A percentile compares a stretch with the other conserved stretches of the same genome.
Evolutionary conservation across 2,888 invertebrate species (phyloP).

Genomic region (Ceraclea dissimilis): DNA sequence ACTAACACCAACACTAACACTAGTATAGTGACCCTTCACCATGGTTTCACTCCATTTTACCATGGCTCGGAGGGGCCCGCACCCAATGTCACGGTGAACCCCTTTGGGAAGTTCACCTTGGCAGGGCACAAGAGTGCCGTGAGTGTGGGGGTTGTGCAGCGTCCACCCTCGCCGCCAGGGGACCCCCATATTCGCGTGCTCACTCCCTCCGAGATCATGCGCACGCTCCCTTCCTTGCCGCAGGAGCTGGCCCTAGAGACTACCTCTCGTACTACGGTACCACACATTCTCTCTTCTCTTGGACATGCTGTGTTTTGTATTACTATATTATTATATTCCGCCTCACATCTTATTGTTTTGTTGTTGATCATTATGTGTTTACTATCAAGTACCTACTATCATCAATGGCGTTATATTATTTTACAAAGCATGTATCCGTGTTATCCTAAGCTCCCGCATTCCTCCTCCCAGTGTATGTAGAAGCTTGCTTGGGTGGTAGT

Average conservation of each 20-base stretch:
- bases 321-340: neutral
- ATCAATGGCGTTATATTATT: too few relatives aligned
- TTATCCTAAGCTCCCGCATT: neutral
- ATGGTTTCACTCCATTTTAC: slow-evolving; percentile 23
- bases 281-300: slow-evolving; percentile 8
- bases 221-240: slow-evolving; percentile 73
- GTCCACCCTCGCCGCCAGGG: slow-evolving; percentile 45
- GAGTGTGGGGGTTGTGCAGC: slow-evolving; percentile 17
- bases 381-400: too few relatives aligned
- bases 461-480: slow-evolving; percentile 14
- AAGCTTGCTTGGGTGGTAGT: slow-evolving; percentile 23
- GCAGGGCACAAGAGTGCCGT: slow-evolving; percentile 23
- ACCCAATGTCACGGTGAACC: slow-evolving; percentile 62
- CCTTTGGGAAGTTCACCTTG: slow-evolving; percentile 39
- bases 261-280: slow-evolving; percentile 45
- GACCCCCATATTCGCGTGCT: slow-evolving; percentile 84
- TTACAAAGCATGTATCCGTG: neutral
- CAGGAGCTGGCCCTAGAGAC: slow-evolving; percentile 62
- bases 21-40: slow-evolving; percentile 27
- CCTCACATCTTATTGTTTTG: slow-evolving; percentile 2
- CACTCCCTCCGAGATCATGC: slow-evolving; percentile 85
- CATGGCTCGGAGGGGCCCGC: slow-evolving; percentile 44
- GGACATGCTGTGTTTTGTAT: slow-evolving; percentile 9
- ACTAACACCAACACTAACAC: slow-evolving; percentile 26
- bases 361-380: too few relatives aligned